A percentile compares a stretch with the other conserved stretches of the same genome.
Conservation (phyloP, 2,113 vertebrate species). For the Podarcis cretensis region DNA sequence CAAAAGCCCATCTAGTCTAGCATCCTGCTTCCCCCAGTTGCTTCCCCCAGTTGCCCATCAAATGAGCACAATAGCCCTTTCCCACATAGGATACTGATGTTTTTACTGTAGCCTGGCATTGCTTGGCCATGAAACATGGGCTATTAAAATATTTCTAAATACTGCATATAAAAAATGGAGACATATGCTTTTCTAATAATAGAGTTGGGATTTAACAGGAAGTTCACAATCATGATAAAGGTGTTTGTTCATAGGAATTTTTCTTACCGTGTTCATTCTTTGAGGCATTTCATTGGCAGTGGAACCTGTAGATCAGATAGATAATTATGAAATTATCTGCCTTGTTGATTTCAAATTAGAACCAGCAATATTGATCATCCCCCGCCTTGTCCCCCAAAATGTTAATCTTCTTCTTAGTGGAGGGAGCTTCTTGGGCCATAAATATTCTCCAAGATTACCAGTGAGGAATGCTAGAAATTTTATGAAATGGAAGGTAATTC, state of each 20-base stretch:
- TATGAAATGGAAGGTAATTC: too few relatives aligned
- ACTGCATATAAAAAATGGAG: background rate
- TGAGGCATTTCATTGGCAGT: background rate
- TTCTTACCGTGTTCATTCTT: background rate
- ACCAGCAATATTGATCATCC: background rate
- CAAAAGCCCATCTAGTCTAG: background rate
- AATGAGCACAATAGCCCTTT: background rate
- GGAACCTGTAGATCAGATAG: background rate
- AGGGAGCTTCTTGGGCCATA: background rate
- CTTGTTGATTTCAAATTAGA: background rate
- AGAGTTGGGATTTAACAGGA: background rate
- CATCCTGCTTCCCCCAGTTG: background rate
- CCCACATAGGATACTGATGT: too few relatives aligned
- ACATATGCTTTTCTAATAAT: background rate
- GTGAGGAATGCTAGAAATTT: too few relatives aligned
- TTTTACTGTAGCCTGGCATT: too few relatives aligned
- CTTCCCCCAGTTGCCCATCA: too few relatives aligned
- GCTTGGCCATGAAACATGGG: too few relatives aligned
- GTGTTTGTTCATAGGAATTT: background rate
- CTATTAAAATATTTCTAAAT: too few relatives aligned
- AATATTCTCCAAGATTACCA: background rate
- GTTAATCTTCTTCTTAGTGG: background rate
- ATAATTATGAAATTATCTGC: background rate
- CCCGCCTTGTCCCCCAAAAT: too few relatives aligned
- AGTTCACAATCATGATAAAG: background rate